Conservation (phyloP, 2,888 invertebrate genomes). For the Thecophora atra region DNA sequence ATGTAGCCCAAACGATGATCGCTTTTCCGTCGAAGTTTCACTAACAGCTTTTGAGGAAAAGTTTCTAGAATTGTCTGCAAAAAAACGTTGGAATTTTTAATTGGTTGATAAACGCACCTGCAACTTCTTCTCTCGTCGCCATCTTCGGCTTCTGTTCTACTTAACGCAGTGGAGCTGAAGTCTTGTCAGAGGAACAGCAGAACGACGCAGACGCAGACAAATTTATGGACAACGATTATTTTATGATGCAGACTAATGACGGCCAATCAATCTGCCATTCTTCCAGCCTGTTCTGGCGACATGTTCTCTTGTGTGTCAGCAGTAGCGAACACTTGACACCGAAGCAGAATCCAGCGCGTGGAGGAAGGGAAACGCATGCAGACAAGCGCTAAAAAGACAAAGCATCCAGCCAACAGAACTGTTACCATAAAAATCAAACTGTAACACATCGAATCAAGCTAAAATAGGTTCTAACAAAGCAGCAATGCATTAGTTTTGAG, state of each 20-base stretch:
- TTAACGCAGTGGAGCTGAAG: background rate
- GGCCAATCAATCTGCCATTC: background rate
- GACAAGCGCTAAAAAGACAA: background rate
- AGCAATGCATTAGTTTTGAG: too few relatives aligned
- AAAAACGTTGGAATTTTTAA: constrained; percentile 32
- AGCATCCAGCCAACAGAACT: background rate
- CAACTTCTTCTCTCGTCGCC: background rate
- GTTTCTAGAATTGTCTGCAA: constrained; percentile 18
- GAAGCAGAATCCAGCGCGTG: constrained; percentile 8
- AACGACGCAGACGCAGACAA: too few relatives aligned
- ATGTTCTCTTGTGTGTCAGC: constrained; percentile 23
- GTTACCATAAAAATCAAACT: constrained; percentile 4
- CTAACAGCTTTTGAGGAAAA: constrained; percentile 11
- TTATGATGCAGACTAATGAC: constrained; percentile 34
- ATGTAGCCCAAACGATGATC: constrained; percentile 21
- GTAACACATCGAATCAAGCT: constrained; percentile 15
- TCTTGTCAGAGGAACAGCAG: background rate
- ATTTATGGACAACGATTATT: constrained; percentile 36
- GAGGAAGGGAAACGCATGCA: background rate
- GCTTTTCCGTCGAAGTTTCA: constrained; percentile 22
- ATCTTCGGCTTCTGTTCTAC: background rate
- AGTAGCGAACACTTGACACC: constrained; percentile 24
- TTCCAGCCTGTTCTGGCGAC: constrained; percentile 13
- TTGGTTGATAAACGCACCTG: constrained; percentile 11
- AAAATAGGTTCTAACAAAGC: background rate